Evolutionary conservation across 2,888 invertebrate genomes (phyloP), one percentile per base, ranked within the genome.

Genomic region (Salpingus planirostris): DNA sequence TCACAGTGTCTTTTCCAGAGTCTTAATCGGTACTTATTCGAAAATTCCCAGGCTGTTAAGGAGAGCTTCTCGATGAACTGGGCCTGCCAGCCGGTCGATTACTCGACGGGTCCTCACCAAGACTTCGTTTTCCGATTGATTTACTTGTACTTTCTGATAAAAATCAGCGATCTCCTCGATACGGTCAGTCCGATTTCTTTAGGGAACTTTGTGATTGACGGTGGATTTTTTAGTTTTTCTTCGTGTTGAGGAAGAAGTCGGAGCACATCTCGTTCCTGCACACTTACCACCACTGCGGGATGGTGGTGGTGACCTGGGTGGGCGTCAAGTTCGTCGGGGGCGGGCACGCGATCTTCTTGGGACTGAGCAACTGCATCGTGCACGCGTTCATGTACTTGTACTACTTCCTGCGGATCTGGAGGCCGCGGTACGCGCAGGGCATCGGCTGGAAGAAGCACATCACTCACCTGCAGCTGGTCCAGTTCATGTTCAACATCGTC

Each of bases 391-490:
- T 91, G 89, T 90, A 90, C 55, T 66, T 68, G 1, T 85, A 91
- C 59, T 91, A 91, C 57, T 71, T 87, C 7, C 53, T 84, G 39
- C 74, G 85, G 1, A 84, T 87, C 0, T 65, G 80, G 34, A 71
- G 81, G 24, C 82, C 83, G 0, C 69, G 71, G 26, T 71, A 80
- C 52, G 78, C 80, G 45, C 67, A 78, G 36, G 78, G 78, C 29
- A 59, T 81, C 1, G 84, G 84, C 82, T 84, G 88, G 81, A 91
- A 91, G 58, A 84, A 82, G 43, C 73, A 85, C 52, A 80, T 92
- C 38, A 91, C 91, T 0, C 82, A 82, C 52, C 55, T 90, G 47
- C 91, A 92, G 65, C 73, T 91, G 57, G 75, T 77, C 0, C 85
- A 85, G 55, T 85, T 85, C 52, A 62, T 74, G 15, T 51, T 73